These are phyloP conservation scores for Rallus crepitans DNA, from an alignment of 2,797 vertebrate genomes.

Conservation along the genomic window DNA sequence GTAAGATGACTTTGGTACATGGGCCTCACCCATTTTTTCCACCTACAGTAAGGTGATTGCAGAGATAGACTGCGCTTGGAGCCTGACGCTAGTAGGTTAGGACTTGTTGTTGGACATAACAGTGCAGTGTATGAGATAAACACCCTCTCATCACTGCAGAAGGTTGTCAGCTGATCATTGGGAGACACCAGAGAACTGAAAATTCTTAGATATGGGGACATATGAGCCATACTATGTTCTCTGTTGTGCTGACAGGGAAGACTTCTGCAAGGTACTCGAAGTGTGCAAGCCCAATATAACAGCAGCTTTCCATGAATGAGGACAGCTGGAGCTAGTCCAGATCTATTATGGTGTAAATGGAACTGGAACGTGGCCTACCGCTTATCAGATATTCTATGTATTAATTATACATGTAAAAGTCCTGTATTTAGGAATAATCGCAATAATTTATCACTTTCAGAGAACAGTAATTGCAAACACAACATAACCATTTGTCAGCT, in stretches of 20 bases:
- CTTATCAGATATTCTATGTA: slow-evolving; percentile 48
- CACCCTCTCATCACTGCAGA: not conserved
- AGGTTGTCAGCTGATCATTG: not conserved
- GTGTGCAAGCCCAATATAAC: slow-evolving; percentile 17
- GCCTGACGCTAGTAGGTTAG: not conserved
- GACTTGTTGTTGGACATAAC: not conserved
- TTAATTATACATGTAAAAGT: slow-evolving; percentile 66
- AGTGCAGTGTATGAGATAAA: not conserved
- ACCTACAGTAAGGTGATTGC: not conserved
- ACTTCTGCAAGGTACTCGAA: slow-evolving; percentile 31
- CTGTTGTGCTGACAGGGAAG: not conserved
- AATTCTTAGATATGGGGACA: not conserved
- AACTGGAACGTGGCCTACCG: slow-evolving; percentile 55
- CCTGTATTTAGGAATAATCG: slow-evolving; percentile 61
- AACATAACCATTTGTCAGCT: slow-evolving; percentile 64
- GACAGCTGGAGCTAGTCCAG: slow-evolving; percentile 50
- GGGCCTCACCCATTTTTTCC: not conserved
- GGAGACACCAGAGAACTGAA: not conserved
- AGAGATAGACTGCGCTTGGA: not conserved
- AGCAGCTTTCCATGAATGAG: not conserved
- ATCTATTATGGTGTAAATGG: slow-evolving; percentile 53
- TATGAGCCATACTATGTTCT: not conserved
- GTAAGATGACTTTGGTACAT: not conserved
- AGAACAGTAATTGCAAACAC: slow-evolving; percentile 66
- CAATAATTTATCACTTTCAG: slow-evolving; percentile 69